Percentiles rank a stretch among this genome's conserved stretches.
These are phyloP conservation scores for Typhlomys cinereus DNA, from an alignment of 2,113 vertebrate species.

Conservation along the genomic window DNA sequence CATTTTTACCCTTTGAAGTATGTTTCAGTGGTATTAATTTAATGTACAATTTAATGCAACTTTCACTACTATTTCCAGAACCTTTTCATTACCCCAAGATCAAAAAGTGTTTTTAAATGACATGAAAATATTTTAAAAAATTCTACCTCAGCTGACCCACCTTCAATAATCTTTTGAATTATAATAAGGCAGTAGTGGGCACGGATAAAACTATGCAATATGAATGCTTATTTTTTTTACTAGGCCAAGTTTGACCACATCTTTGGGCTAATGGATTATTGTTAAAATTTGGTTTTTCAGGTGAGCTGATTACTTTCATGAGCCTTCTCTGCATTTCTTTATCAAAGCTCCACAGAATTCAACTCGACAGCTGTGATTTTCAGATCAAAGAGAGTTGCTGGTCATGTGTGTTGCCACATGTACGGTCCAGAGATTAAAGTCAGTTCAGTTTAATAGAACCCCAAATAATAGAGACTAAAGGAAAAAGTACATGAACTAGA, in stretches of 20 bases:
- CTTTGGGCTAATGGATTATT: constrained; percentile 26
- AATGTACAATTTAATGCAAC: not conserved
- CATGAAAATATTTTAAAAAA: not conserved
- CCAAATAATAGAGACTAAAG: constrained; percentile 51
- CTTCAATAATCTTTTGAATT: not conserved
- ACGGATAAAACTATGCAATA: constrained; percentile 14
- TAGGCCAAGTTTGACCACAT: not conserved
- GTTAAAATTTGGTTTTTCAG: constrained; percentile 41
- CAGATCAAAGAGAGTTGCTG: constrained; percentile 65
- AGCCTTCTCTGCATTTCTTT: constrained; percentile 46
- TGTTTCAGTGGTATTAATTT: not conserved
- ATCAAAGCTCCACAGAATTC: constrained; percentile 65
- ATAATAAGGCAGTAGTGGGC: constrained; percentile 5
- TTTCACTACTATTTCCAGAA: not conserved
- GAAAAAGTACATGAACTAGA: not conserved
- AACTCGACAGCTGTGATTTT: constrained; percentile 50
- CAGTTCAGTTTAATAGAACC: constrained; percentile 47
- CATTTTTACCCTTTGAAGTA: not conserved
- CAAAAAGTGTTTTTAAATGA: not conserved
- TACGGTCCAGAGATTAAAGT: constrained; percentile 70
- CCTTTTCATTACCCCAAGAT: not conserved
- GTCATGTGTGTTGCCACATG: constrained; percentile 45
- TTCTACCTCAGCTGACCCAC: constrained; percentile 20
- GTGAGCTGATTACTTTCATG: constrained; percentile 28
- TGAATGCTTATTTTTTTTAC: constrained; percentile 34